Evolutionary conservation across 2,113 vertebrate genomes (phyloP).

Genomic region (Chroicocephalus ridibundus): DNA sequence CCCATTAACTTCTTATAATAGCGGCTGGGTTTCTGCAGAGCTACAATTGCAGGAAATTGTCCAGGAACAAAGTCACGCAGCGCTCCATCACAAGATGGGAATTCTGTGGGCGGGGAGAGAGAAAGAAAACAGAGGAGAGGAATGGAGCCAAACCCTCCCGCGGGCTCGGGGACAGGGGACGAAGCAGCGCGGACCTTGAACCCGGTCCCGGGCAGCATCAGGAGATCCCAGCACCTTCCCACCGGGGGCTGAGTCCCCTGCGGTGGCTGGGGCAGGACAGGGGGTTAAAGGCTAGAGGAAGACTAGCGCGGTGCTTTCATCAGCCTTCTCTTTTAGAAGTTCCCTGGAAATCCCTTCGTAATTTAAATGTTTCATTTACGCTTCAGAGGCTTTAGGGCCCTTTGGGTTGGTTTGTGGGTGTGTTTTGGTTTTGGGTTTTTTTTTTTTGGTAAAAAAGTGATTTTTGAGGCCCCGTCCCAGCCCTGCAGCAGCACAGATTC

Average conservation of each 20-base stretch:
- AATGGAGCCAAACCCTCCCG: not conserved
- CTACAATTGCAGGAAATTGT: conserved; percentile 18
- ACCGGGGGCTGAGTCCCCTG: not conserved
- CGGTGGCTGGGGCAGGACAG: rapidly evolving
- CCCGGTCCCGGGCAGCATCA: rapidly evolving
- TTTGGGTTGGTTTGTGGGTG: not conserved
- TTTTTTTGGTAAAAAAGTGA: not conserved
- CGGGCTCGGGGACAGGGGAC: not conserved
- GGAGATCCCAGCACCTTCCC: not conserved
- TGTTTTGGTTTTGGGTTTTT: not conserved
- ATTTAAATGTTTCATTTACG: not conserved
- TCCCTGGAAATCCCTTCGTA: not conserved
- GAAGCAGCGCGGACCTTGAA: not conserved
- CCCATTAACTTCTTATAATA: not conserved
- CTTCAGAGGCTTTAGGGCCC: not conserved
- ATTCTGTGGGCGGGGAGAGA: not conserved
- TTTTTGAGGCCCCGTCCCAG: not conserved
- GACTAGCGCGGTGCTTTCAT: rapidly evolving
- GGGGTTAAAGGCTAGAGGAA: not conserved
- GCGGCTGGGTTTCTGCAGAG: not conserved
- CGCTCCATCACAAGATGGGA: not conserved
- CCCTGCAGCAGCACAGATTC: not conserved
- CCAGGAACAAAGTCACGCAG: conserved; percentile 23
- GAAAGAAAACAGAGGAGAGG: not conserved
- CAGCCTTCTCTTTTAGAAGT: not conserved